A percentile compares a stretch with the other conserved stretches of the same genome.
These are phyloP conservation scores for Heloderma charlesbogerti DNA, from an alignment of 2,113 vertebrate genomes.

Conservation along the genomic window DNA sequence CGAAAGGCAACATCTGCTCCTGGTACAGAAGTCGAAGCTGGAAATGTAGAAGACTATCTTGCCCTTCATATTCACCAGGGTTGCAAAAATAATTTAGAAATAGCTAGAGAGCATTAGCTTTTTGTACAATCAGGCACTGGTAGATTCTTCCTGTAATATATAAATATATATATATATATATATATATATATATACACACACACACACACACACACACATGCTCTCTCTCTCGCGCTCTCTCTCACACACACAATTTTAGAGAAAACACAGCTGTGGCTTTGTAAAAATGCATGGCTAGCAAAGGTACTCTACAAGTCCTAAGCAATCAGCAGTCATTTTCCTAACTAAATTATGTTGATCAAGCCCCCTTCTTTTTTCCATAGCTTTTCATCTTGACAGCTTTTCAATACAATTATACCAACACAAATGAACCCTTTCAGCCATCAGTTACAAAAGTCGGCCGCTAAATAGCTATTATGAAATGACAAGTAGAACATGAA, in stretches of 20 bases:
- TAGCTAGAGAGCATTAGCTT: background rate
- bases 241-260: background rate
- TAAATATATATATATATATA: no score
- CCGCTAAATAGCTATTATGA: slow-evolving; percentile 13
- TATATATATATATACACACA: no score
- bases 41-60: background rate
- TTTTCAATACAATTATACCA: slow-evolving; percentile 29
- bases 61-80: background rate
- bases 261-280: background rate
- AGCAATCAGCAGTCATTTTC: background rate
- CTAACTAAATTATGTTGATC: slow-evolving; percentile 3
- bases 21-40: background rate
- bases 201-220: no score
- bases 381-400: slow-evolving; percentile 19
- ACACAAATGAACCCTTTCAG: slow-evolving; percentile 12
- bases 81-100: background rate
- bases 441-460: background rate
- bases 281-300: background rate
- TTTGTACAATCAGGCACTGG: background rate
- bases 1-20: background rate
- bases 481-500: background rate
- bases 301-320: background rate
- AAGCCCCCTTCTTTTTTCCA: background rate
- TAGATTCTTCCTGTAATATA: background rate
- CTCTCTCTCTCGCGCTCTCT: no score